Evolutionary conservation across 2,797 vertebrate species (phyloP), one percentile per base, ranked within the genome.

Genomic region (Amphiprion clarkii): DNA sequence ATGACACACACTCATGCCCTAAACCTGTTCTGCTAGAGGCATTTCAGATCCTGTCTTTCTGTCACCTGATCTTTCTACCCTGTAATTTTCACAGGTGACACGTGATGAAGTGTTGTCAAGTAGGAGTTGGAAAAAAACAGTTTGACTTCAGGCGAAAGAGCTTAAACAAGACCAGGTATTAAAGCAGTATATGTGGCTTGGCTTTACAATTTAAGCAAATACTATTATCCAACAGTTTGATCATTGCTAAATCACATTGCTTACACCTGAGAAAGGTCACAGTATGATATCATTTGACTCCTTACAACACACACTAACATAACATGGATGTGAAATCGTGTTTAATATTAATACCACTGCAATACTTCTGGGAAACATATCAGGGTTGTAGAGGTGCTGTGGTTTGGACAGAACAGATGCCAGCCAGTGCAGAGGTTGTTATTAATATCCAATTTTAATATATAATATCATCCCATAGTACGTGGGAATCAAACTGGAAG

Each of bases 361-460:
- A 61, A 59, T n/a, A 55, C 71, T 62, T 74, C 73, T 77, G 78
- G 53, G 61, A 44, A 81, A 81, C 49, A 27, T 46, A 83, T 87
- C 65, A 76, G 65, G 67, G 60, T 40, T 61, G 71, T 72, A 55
- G 65, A 83, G 74, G 73, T 73, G 67, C 48, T 74, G 83, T 66
- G 76, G 84, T 78, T 78, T 88, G 81, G 79, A 78, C 53, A 70
- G 46, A 70, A 54, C 7, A 66, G 58, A 82, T 65, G 69, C 49
- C 78, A 81, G 71, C 58, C 54, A 39, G 36, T 58, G 23, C 60
- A 63, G 23, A 78, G 65, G 44, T 66, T 85, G 57, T 82, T 77
- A 90, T 88, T 91, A 90, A 89, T 74, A 65, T 77, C 56, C 51
- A 64, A 79, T 90, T 81, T 74, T 52, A 84, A 90, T 81, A 81